These are phyloP conservation scores for Ectobius pallidus DNA, from an alignment of 2,888 invertebrate genomes.

Conservation along the genomic window DNA sequence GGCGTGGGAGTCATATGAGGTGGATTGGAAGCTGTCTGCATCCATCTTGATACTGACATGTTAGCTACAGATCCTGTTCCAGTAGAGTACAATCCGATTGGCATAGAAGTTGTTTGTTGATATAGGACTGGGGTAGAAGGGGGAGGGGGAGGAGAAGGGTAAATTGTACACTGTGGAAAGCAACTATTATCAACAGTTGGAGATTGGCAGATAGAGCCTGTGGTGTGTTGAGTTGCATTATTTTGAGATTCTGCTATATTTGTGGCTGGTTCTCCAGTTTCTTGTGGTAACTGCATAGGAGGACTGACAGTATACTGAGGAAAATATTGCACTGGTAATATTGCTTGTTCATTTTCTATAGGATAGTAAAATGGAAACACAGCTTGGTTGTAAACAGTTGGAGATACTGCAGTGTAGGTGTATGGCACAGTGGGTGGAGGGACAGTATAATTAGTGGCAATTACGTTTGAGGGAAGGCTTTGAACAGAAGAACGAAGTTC, in stretches of 20 bases:
- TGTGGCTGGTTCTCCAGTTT: neutral
- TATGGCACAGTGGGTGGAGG: constrained; percentile 13
- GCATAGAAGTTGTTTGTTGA: neutral
- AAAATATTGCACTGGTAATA: neutral
- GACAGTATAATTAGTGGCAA: neutral
- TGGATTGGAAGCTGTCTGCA: neutral
- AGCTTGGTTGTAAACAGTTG: constrained; percentile 1
- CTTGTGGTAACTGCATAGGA: neutral
- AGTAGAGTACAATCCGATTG: neutral
- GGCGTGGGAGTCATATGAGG: neutral
- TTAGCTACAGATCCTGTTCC: neutral
- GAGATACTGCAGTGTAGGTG: neutral
- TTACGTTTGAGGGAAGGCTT: neutral
- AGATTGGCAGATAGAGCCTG: constrained; percentile 4
- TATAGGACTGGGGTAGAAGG: constrained; percentile 1
- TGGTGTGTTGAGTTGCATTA: neutral
- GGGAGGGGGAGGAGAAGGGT: too few relatives aligned
- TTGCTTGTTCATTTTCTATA: constrained; percentile 1
- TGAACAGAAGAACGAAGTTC: neutral
- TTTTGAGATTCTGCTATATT: neutral
- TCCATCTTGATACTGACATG: neutral
- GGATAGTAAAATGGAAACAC: constrained; percentile 4
- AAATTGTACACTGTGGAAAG: neutral
- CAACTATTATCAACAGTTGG: neutral
- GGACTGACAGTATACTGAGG: neutral